A percentile compares a stretch with the other conserved stretches of the same genome.
phyloP scores from a whole-genome alignment of 2,888 invertebrate genomes.

The Folsomia manolachei region DNA sequence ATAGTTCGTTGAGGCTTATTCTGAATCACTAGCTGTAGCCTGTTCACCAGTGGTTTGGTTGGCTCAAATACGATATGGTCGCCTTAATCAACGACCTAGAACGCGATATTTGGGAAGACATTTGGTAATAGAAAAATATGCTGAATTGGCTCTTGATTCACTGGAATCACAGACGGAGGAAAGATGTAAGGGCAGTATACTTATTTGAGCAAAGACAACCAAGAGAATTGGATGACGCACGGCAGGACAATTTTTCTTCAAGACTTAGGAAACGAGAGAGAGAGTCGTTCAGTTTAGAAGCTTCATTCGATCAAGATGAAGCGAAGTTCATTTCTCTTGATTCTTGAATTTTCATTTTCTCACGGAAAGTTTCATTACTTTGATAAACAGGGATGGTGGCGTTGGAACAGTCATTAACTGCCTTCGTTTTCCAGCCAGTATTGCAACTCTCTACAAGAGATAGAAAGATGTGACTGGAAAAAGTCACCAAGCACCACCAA shows the following conservation, averaged over 20 bases:
- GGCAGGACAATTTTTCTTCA: not conserved
- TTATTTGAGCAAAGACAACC: too few species aligned
- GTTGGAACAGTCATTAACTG: too few species aligned
- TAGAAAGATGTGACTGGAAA: too few species aligned
- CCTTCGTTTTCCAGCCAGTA: too few species aligned
- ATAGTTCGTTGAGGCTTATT: not conserved
- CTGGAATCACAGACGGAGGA: too few species aligned
- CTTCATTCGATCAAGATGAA: too few species aligned
- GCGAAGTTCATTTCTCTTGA: conserved; percentile 1
- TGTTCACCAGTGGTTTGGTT: too few species aligned
- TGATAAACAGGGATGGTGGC: conserved; percentile 1
- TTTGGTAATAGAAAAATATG: conserved; percentile 22
- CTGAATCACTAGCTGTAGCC: not conserved
- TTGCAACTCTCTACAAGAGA: too few species aligned
- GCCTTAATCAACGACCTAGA: conserved; percentile 14
- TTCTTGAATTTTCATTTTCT: not conserved
- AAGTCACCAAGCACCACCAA: too few species aligned
- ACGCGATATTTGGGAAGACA: not conserved
- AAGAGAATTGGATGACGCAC: not conserved
- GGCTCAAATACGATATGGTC: too few species aligned
- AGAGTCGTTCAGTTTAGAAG: too few species aligned
- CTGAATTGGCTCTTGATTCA: conserved; percentile 1
- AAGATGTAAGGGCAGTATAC: too few species aligned
- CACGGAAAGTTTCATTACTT: not conserved
- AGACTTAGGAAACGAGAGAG: not conserved